Evolutionary conservation across 2,797 vertebrate species (phyloP), one percentile per base, ranked within the genome.

Genomic region (Poeciliopsis presidionis): DNA sequence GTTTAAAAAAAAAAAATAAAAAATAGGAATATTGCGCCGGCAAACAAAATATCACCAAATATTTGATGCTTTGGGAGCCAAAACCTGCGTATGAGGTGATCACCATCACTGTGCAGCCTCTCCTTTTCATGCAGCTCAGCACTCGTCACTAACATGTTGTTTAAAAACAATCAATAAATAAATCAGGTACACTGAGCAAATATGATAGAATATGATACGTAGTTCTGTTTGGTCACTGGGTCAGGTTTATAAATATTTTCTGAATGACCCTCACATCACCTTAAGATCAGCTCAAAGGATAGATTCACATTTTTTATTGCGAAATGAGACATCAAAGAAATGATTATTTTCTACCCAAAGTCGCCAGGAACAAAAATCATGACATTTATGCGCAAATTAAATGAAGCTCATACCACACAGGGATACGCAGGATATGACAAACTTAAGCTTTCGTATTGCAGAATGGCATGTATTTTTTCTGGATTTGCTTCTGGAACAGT

Each of bases 151-250:
- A 94, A 93, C 88, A 61, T 3, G 55, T 78, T 79, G 76, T 81
- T 82, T 13, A 2, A 41, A 25, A 9, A 53, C 25, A 53, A 9
- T 33, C 30, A 55, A 36, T 7, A 41, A 41, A 41, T 41, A 41
- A 25, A 59, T 8, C 76, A 90, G 92, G 91, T 83, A 3, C 78
- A 86, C 90, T 93, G 91, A 94, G 92, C 92, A 91, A 82, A 85
- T 61, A 1, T 51, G 2, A 30, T 75, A 72, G 81, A 75, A 18
- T 43, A 47, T 1, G n/a, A 5, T 75, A 8, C 20, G 43, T 71
- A 18, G 41, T 39, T 47, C 43, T 72, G 47, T 76, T 45, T 67
- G 65, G 81, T 22, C 20, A 33, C 14, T 16, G 46, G 47, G 14
- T 47, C 12, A 22, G 11, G n/a, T 55, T 69, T 7, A 72, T 65